Evolutionary conservation across 2,797 vertebrate species (phyloP).

Genomic region (Carduelis carduelis): DNA sequence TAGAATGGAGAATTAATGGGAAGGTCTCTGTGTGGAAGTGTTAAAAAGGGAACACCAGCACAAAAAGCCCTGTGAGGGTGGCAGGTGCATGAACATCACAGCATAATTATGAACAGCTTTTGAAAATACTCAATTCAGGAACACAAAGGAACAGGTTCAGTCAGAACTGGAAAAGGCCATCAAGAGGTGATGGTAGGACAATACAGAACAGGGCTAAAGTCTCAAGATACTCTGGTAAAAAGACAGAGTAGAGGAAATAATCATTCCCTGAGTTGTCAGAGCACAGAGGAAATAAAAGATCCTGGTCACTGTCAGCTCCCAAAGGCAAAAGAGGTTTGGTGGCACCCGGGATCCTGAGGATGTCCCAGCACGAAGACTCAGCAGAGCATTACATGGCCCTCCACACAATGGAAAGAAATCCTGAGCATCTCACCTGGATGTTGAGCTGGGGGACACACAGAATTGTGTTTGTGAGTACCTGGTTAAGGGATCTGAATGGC

Average conservation of each 20-base stretch:
- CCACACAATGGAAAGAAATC: rapidly evolving
- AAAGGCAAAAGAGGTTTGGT: background rate
- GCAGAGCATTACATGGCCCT: background rate
- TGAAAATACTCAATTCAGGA: background rate
- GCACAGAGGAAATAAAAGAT: background rate
- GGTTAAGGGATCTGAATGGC: background rate
- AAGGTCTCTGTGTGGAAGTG: background rate
- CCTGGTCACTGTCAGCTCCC: background rate
- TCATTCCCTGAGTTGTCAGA: background rate
- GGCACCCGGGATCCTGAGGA: background rate
- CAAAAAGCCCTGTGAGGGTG: background rate
- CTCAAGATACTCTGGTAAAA: background rate
- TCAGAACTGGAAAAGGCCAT: background rate
- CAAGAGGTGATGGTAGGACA: background rate
- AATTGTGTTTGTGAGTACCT: background rate
- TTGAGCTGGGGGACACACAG: background rate
- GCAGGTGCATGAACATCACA: background rate
- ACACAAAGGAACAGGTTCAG: background rate
- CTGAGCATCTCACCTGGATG: background rate
- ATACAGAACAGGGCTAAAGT: background rate
- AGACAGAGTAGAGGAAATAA: background rate
- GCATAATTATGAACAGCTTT: background rate
- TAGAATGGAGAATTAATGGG: background rate
- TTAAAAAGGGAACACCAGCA: background rate
- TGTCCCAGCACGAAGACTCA: background rate